Evolutionary conservation across 1,140 invertebrate genomes (phyloP).

Genomic region (Pararge aegeria): DNA sequence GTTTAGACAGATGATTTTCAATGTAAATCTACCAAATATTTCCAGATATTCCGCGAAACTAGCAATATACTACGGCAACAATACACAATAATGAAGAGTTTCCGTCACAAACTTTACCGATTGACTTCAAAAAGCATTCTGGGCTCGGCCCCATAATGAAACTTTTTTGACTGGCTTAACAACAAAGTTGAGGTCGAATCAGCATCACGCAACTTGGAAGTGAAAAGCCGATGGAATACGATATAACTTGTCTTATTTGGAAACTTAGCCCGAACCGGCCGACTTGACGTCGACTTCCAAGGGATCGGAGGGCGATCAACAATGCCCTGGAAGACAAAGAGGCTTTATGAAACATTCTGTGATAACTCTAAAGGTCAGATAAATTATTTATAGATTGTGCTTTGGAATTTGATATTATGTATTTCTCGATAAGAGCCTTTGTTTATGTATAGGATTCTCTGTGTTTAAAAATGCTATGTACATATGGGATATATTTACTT

Average conservation of each 20-base stretch:
- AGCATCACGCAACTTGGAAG: conserved; percentile 57
- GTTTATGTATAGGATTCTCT: background rate
- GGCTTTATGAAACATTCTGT: conserved; percentile 43
- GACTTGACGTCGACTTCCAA: conserved; percentile 53
- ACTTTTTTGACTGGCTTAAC: conserved; percentile 48
- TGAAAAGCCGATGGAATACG: conserved; percentile 58
- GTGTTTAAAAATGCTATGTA: background rate
- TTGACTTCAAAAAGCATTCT: conserved; percentile 23
- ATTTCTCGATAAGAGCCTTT: background rate
- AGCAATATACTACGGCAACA: background rate
- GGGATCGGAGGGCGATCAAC: conserved; percentile 50
- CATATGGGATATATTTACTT: too few species aligned
- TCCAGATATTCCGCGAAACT: background rate
- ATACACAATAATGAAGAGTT: conserved; percentile 21
- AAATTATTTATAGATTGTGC: conserved; percentile 33
- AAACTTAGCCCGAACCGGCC: conserved; percentile 59
- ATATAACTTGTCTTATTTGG: conserved; percentile 65
- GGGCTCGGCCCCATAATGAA: conserved; percentile 48
- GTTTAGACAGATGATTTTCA: too few species aligned
- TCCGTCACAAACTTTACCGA: conserved; percentile 20
- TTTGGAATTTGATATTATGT: conserved; percentile 2
- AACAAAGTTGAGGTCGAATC: conserved; percentile 62
- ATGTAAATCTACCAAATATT: too few species aligned
- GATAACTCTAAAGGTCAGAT: conserved; percentile 35
- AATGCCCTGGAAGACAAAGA: conserved; percentile 62